A percentile compares a stretch with the other conserved stretches of the same genome.
phyloP scores from a whole-genome alignment of 2,113 vertebrate genomes.

The Mionectes macconnelli region DNA sequence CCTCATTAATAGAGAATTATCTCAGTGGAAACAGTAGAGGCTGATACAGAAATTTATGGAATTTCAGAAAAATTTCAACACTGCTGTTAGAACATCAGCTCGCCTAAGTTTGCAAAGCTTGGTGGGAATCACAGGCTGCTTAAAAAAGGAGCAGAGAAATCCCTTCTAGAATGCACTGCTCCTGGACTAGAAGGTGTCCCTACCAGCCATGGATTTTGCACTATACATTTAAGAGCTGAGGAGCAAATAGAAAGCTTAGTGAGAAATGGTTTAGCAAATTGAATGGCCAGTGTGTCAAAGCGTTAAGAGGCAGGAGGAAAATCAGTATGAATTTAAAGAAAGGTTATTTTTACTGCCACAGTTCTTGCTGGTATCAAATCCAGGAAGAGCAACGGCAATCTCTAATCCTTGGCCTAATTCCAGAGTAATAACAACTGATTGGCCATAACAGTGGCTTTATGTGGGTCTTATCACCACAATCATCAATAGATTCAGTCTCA shows the following conservation, averaged over 20 bases:
- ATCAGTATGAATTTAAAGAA: neutral
- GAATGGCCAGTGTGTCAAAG: neutral
- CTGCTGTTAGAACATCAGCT: neutral
- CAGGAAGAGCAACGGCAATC: neutral
- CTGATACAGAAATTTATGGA: neutral
- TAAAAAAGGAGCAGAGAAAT: neutral
- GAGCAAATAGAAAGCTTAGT: neutral
- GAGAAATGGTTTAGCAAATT: neutral
- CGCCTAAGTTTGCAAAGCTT: neutral
- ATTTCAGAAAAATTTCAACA: neutral
- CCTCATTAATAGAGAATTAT: conserved; percentile 27
- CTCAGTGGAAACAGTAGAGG: neutral
- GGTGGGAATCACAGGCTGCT: neutral
- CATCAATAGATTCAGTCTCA: neutral
- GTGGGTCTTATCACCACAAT: neutral
- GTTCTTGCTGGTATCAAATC: neutral
- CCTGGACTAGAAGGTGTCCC: neutral
- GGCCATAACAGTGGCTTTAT: neutral
- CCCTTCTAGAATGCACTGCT: neutral
- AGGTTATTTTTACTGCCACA: neutral
- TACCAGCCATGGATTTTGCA: neutral
- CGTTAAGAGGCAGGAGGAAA: neutral
- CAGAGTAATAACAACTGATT: neutral
- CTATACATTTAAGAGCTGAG: neutral
- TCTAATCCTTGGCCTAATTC: neutral